These are phyloP conservation scores for Dasypogon diadema DNA, from an alignment of 2,888 invertebrate species.

Conservation along the genomic window DNA sequence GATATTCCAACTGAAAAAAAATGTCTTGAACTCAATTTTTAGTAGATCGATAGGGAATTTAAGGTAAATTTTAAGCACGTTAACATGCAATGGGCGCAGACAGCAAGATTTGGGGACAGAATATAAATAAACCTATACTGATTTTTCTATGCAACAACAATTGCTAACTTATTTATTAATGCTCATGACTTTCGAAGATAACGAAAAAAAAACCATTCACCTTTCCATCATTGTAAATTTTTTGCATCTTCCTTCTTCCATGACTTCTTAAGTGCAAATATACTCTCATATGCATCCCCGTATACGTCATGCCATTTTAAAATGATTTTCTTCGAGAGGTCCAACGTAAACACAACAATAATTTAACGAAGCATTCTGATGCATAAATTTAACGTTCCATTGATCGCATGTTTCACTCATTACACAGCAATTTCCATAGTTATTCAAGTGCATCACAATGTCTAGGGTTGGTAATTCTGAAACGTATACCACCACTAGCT, in stretches of 20 bases:
- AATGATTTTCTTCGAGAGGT: neutral
- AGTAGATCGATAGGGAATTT: no score
- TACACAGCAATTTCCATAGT: constrained; percentile 52
- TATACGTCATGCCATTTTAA: neutral
- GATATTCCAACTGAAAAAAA: no score
- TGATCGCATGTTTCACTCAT: constrained; percentile 46
- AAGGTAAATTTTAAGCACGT: no score
- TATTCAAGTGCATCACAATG: constrained; percentile 49
- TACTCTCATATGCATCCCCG: neutral
- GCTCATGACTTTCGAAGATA: no score
- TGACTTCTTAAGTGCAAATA: constrained; percentile 18
- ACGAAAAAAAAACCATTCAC: no score
- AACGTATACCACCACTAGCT: neutral
- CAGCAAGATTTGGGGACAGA: no score
- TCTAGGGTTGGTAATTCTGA: neutral
- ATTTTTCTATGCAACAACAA: no score
- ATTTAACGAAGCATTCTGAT: neutral
- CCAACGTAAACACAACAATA: neutral
- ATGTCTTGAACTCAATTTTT: no score
- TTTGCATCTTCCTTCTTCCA: neutral
- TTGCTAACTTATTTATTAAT: no score
- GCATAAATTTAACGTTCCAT: constrained; percentile 48
- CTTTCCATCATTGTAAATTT: neutral
- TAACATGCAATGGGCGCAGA: no score
- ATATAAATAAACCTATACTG: no score